A percentile compares a stretch with the other conserved stretches of the same genome.
Evolutionary conservation across 2,888 invertebrate species (phyloP).

Genomic region (Acleris sparsana): DNA sequence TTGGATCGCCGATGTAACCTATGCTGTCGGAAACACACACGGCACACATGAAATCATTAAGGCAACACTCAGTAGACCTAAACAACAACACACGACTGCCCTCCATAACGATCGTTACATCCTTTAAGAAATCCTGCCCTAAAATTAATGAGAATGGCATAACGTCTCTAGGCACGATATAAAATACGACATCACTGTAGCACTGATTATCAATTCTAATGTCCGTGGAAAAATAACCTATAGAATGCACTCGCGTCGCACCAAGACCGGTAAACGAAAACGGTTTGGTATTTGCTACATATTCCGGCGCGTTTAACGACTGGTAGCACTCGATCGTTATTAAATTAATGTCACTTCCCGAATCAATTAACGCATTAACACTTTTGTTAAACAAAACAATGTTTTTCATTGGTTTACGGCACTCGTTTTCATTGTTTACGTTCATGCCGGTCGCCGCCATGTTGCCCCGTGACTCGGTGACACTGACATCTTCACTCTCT

Average conservation of each 20-base stretch:
- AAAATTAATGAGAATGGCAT: not conserved
- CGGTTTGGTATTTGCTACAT: not conserved
- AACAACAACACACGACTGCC: not conserved
- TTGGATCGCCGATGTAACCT: not conserved
- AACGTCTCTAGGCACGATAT: not conserved
- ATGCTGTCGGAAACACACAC: not conserved
- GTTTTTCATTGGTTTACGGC: not conserved
- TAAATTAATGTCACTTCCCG: conserved; percentile 8
- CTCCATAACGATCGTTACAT: not conserved
- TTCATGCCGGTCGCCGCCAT: conserved; percentile 1
- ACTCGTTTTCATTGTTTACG: not conserved
- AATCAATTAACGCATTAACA: not conserved
- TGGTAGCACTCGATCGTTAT: not conserved
- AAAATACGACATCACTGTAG: not conserved
- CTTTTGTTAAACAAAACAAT: not conserved
- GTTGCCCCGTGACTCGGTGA: not conserved
- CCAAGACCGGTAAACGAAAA: not conserved
- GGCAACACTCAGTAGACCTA: not conserved
- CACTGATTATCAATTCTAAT: not conserved
- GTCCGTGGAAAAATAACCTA: not conserved
- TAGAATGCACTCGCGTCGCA: not conserved
- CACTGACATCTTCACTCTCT: not conserved
- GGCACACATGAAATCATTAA: not conserved
- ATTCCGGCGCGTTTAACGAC: not conserved
- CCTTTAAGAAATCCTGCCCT: not conserved